Conservation (phyloP, 2,888 invertebrate genomes). For the Cryptosula pallasiana region DNA sequence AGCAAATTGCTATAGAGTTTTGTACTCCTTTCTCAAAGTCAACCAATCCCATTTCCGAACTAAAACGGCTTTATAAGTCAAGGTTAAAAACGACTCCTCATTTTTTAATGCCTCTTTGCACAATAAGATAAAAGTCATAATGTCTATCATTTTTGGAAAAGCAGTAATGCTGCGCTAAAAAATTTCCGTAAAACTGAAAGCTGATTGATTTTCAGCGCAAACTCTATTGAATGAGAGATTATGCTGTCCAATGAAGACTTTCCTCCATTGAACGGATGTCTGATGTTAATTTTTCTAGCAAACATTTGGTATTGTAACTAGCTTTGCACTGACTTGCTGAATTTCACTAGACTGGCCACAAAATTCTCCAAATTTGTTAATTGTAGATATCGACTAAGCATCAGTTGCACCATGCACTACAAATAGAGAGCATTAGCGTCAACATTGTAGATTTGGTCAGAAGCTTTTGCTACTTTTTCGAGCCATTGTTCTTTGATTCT, state of each 20-base stretch:
- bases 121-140: too few species aligned
- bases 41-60: too few species aligned
- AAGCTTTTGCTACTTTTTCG: background rate
- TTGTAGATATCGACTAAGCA: background rate
- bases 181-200: background rate
- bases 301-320: background rate
- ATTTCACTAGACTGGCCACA: background rate
- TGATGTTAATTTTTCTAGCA: background rate
- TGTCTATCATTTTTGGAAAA: background rate
- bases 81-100: too few species aligned
- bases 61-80: too few species aligned
- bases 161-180: background rate
- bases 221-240: background rate
- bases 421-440: conserved; percentile 4
- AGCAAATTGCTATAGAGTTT: too few species aligned
- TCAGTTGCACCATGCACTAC: background rate
- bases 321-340: background rate
- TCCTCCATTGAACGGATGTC: background rate
- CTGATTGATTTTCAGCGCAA: background rate
- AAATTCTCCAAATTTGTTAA: background rate
- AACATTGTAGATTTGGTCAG: background rate
- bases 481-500: background rate
- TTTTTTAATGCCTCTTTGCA: too few species aligned
- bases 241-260: background rate
- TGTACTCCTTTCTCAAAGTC: too few species aligned